Conservation (phyloP, 1,140 invertebrate genomes). For the Eumaeus atala region DNA sequence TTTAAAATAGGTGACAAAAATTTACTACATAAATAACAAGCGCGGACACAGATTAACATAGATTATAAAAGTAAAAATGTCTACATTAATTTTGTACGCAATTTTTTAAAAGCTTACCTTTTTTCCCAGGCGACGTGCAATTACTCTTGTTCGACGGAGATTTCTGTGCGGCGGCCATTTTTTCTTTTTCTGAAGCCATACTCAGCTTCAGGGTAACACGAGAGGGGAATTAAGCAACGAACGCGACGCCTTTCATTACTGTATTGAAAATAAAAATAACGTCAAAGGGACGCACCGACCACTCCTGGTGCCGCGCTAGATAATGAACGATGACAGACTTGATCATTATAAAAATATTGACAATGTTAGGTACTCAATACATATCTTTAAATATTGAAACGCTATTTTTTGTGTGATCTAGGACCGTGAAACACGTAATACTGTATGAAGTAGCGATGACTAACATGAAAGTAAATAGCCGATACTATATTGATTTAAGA, state of each 20-base stretch:
- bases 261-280: slow-evolving; percentile 22
- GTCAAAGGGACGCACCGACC: slow-evolving; percentile 33
- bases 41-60: too few relatives aligned
- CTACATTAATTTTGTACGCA: background rate
- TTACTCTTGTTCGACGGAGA: slow-evolving; percentile 66
- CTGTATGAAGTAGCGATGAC: slow-evolving; percentile 26
- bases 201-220: slow-evolving; percentile 29
- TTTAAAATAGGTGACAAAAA: too few relatives aligned
- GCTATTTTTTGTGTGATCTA: background rate
- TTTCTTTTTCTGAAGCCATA: slow-evolving; percentile 66
- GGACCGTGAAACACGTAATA: slow-evolving; percentile 1
- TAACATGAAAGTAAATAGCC: slow-evolving; percentile 47
- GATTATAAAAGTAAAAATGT: too few relatives aligned
- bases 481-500: slow-evolving; percentile 46
- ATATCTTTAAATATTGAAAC: background rate
- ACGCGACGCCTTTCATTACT: slow-evolving; percentile 48
- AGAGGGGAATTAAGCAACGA: slow-evolving; percentile 32
- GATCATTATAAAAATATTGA: background rate
- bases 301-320: slow-evolving; percentile 32
- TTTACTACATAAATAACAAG: too few relatives aligned
- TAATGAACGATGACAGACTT: slow-evolving; percentile 40
- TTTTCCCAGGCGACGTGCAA: slow-evolving; percentile 66
- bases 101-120: slow-evolving; percentile 40
- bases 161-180: slow-evolving; percentile 61
- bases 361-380: background rate